Evolutionary conservation across 2,113 vertebrate species (phyloP).

Genomic region (Chitala chitala): DNA sequence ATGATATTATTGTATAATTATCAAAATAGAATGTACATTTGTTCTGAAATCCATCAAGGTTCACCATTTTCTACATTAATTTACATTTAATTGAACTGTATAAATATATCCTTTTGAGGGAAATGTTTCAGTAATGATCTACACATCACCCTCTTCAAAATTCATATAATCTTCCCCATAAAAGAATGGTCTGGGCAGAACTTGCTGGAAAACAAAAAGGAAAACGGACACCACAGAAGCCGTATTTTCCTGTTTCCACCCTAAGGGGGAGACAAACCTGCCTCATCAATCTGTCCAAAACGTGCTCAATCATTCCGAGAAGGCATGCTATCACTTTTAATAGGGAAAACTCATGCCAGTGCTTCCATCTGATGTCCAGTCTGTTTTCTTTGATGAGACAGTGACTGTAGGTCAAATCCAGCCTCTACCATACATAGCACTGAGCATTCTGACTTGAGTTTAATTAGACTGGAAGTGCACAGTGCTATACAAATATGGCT

Average conservation of each 20-base stretch:
- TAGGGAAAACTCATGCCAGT: background rate
- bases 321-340: background rate
- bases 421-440: background rate
- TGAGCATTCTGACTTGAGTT: background rate
- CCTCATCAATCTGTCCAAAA: constrained; percentile 20
- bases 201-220: background rate
- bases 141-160: too few relatives aligned
- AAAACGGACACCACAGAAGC: background rate
- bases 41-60: too few relatives aligned
- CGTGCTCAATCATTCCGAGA: background rate
- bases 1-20: too few relatives aligned
- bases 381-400: background rate
- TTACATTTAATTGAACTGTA: too few relatives aligned
- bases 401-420: background rate
- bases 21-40: too few relatives aligned
- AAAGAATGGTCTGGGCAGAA: background rate
- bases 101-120: too few relatives aligned
- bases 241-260: constrained; percentile 45
- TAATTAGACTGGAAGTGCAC: background rate
- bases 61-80: too few relatives aligned
- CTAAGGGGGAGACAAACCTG: constrained; percentile 59
- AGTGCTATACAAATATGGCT: constrained; percentile 20
- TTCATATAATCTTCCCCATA: too few relatives aligned
- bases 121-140: too few relatives aligned
- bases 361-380: background rate